Percentiles rank a stretch among this genome's conserved stretches.
Conservation (phyloP, 2,113 vertebrate species). For the Sigmodon hispidus region DNA sequence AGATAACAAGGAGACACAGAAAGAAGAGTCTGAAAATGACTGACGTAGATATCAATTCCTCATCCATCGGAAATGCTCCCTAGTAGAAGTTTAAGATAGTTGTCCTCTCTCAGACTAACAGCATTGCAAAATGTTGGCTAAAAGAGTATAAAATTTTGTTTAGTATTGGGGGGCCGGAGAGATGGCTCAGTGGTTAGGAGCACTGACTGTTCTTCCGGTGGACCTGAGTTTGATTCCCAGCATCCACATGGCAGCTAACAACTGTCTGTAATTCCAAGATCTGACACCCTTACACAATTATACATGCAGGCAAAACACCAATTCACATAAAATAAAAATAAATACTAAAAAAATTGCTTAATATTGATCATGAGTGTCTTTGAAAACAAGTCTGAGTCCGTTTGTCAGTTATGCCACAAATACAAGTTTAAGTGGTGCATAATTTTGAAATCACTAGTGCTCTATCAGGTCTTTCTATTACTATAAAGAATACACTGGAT, state of each 20-base stretch:
- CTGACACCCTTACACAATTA: too few relatives aligned
- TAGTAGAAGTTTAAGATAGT: conserved; percentile 15
- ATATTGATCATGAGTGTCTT: background rate
- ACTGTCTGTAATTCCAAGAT: too few relatives aligned
- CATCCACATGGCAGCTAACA: too few relatives aligned
- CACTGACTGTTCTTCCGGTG: too few relatives aligned
- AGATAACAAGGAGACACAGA: conserved; percentile 32
- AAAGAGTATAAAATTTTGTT: conserved; percentile 42
- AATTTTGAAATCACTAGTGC: conserved; percentile 34
- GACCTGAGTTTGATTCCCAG: too few relatives aligned
- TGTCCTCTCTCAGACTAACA: conserved; percentile 21
- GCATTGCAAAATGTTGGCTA: conserved; percentile 39
- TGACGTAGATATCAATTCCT: background rate
- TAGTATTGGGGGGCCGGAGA: too few relatives aligned
- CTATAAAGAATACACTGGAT: background rate
- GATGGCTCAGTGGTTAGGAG: too few relatives aligned
- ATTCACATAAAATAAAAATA: too few relatives aligned
- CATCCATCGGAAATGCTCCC: background rate
- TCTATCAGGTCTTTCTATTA: background rate
- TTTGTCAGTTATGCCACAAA: conserved; percentile 15
- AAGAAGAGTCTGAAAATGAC: conserved; percentile 14
- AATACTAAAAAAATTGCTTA: too few relatives aligned
- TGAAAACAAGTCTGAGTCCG: conserved; percentile 19
- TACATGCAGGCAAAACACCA: too few relatives aligned
- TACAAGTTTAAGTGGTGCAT: conserved; percentile 26